Evolutionary conservation across 2,888 invertebrate genomes (phyloP).

Genomic region (Pachycephus smyrnensis): DNA sequence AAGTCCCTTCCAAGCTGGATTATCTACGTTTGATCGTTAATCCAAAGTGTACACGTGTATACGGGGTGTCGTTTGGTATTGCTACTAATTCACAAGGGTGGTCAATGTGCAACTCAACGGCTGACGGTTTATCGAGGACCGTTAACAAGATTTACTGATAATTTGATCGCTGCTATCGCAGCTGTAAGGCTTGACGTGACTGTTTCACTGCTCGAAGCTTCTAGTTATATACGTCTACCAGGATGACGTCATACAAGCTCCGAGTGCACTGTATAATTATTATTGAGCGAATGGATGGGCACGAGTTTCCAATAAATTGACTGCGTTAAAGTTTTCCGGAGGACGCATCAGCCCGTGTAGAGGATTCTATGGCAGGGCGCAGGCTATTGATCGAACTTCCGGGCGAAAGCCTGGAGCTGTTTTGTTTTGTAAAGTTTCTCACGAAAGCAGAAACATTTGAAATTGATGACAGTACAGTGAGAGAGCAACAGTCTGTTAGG

Average conservation of each 20-base stretch:
- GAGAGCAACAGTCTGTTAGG: not conserved
- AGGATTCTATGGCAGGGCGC: not conserved
- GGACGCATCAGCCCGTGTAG: not conserved
- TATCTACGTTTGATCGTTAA: not conserved
- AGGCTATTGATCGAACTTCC: not conserved
- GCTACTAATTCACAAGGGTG: not conserved
- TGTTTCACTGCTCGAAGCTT: not conserved
- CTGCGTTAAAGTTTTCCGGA: not conserved
- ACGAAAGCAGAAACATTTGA: constrained; percentile 34
- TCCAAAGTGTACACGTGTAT: not conserved
- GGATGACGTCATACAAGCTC: not conserved
- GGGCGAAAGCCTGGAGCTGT: constrained; percentile 13
- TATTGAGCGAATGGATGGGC: not conserved
- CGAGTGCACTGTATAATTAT: not conserved
- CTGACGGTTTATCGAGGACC: constrained; percentile 50
- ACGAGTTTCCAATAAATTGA: not conserved
- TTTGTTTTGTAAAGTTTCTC: constrained; percentile 41
- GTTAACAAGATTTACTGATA: constrained; percentile 50
- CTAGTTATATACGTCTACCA: not conserved
- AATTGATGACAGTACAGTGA: constrained; percentile 33
- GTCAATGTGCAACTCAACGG: constrained; percentile 5
- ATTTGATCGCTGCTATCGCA: constrained; percentile 44
- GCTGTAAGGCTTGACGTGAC: constrained; percentile 39
- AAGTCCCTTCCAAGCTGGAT: not conserved
- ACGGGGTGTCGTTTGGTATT: not conserved